Evolutionary conservation across 2,888 invertebrate species (phyloP), one percentile per base, ranked within the genome.

Genomic region (Drosophila kuntzei): DNA sequence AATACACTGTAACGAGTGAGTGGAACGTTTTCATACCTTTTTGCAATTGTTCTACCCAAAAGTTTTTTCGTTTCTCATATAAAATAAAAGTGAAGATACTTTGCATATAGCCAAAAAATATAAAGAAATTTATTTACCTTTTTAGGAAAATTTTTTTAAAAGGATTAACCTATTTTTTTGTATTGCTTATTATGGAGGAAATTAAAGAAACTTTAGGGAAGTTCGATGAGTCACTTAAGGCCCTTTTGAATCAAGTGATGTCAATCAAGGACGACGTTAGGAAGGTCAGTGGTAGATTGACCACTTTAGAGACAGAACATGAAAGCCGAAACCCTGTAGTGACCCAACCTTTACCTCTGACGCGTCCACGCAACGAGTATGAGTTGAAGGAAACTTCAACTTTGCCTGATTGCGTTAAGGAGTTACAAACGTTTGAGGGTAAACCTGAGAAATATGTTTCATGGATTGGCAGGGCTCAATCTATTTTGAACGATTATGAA

Each of bases 391-490:
- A 39, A 4, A 18, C 14, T 14, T 14, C 39, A 9, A 16, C 18
- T 11, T 39, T 39, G 39, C 39, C 39, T 1, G 39, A 39, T n/a
- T 9, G 18, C 18, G 39, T 39, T 3, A 18, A 39, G 8, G 39
- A 39, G 14, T 18, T 39, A 9, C 18, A 39, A n/a, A 20, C 11
- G 11, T 53, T 53, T 14, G 57, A 57, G n/a, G 57, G 57, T 0
- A 5, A 37, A 6, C 27, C 12, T 5, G 25, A 14, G 11, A 27
- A 18, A 12, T 58, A 59, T 14, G 20, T 59, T 3, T 34, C 64
- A 0, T 59, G 58, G 64, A n/a, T 65, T 2, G 47, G 47, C 14
- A 46, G 46, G 14, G 64, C 58, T 2, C 37, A 64, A 27, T 32
- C 37, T 1, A 53, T 58, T 12, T 9, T 64, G 3, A 41, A 22